Percentiles rank a stretch among this genome's conserved stretches.
Conservation (phyloP, 2,888 invertebrate genomes). For the Melieria omissa region DNA sequence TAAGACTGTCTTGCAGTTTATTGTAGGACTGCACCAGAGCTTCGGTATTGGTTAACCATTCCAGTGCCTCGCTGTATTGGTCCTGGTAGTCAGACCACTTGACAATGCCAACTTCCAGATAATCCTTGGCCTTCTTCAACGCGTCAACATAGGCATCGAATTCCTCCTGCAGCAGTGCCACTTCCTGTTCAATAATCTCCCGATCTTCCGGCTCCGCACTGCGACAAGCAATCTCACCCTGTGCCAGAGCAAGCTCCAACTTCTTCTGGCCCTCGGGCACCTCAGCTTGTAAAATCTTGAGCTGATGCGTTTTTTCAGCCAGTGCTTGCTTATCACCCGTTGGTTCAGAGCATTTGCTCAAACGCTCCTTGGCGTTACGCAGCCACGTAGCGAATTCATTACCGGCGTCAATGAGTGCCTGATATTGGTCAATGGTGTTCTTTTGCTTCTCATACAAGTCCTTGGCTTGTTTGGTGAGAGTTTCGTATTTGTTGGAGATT, state of each 20-base stretch:
- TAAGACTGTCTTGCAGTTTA: slow-evolving; percentile 87
- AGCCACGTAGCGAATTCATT: slow-evolving; percentile 94
- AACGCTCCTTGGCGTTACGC: slow-evolving; percentile 86
- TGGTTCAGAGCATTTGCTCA: slow-evolving; percentile 92
- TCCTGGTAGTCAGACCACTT: slow-evolving; percentile 96
- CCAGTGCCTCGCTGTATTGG: slow-evolving; percentile 87
- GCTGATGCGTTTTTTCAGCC: slow-evolving; percentile 85
- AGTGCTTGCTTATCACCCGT: slow-evolving; percentile 91
- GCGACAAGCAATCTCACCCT: slow-evolving; percentile 87
- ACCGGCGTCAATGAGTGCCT: slow-evolving; percentile 91
- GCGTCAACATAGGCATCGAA: slow-evolving; percentile 86
- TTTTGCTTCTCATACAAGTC: slow-evolving; percentile 89
- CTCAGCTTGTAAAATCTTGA: slow-evolving; percentile 86
- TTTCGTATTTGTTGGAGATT: slow-evolving; percentile 91
- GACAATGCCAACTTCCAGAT: slow-evolving; percentile 88
- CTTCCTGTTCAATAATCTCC: slow-evolving; percentile 92
- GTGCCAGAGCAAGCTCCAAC: slow-evolving; percentile 82
- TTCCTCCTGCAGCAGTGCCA: slow-evolving; percentile 89
- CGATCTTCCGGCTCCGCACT: slow-evolving; percentile 86
- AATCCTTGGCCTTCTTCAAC: slow-evolving; percentile 80
- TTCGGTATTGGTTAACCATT: slow-evolving; percentile 91
- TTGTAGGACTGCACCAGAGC: slow-evolving; percentile 88
- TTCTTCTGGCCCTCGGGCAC: slow-evolving; percentile 85
- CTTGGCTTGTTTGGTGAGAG: slow-evolving; percentile 88
- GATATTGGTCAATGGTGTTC: slow-evolving; percentile 89